Evolutionary conservation across 2,888 invertebrate species (phyloP), one percentile per base, ranked within the genome.

Genomic region (Andrena praecox): DNA sequence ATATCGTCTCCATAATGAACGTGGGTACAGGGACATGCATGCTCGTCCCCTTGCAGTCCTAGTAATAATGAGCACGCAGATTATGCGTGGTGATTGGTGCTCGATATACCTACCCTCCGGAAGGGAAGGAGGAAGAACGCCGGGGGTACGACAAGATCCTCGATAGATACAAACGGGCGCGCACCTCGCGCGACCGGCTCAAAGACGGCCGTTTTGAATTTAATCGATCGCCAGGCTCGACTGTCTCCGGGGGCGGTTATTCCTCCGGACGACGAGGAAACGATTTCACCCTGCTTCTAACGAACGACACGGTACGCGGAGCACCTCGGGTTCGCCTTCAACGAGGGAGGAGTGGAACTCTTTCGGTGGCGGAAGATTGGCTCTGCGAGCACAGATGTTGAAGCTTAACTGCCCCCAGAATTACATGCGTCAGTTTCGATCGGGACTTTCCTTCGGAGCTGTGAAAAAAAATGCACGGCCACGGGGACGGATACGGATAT

Each of bases 51-150:
- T 87, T 86, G 88, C 90, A 92, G 91, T 89, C 89, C 91, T 89
- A 91, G 92, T 89, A 93, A 93, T 93, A 94, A 93, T 93, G 93
- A 93, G 93, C 90, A 93, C 93, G 93, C 91, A 92, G 93, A 93
- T 93, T 93, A 93, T 93, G 93, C 93, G 93, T 91, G 90, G 90
- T 92, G 93, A 94, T 93, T 93, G 92, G 91, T 90, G 91, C 91
- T 92, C 92, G 91, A 92, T 91, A 88, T 89, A 87, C 84, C 87
- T 87, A 86, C 82, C 82, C 90, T 89, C 86, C 88, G 86, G 87
- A 87, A 91, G 86, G 87, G 89, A 89, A 91, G 84, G 80, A 83
- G 86, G 77, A 77, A 82, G 84, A 78, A 78, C 66, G 78, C 73
- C 24, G 70, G 80, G 84, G 81, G 85, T 82, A 72, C 85, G 85